Percentiles rank a stretch among this genome's conserved stretches.
These are phyloP conservation scores for Neofelis nebulosa DNA, from an alignment of 2,113 vertebrate genomes.

Conservation along the genomic window DNA sequence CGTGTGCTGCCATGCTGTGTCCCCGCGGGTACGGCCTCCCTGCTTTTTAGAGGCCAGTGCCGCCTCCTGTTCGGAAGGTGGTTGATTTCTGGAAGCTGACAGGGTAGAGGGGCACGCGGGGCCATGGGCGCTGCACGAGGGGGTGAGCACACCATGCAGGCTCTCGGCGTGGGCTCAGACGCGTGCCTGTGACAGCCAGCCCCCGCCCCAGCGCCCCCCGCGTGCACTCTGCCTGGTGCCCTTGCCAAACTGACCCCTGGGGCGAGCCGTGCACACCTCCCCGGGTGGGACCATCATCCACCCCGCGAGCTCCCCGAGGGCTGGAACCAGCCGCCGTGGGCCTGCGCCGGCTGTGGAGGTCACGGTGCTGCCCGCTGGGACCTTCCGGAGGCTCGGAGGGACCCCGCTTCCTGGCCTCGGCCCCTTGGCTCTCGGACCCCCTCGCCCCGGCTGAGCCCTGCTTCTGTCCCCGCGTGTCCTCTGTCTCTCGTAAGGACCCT, in stretches of 20 bases:
- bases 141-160: too few species aligned
- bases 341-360: background rate
- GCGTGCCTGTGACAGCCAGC: background rate
- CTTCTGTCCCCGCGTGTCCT: background rate
- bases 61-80: too few species aligned
- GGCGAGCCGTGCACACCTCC: background rate
- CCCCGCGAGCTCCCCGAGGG: background rate
- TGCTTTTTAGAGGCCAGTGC: too few species aligned
- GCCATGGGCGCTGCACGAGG: background rate
- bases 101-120: background rate
- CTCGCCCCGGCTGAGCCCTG: background rate
- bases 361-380: rapidly evolving
- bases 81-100: background rate
- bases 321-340: background rate
- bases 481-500: background rate
- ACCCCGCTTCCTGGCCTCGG: background rate
- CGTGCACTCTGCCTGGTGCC: background rate
- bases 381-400: background rate
- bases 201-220: too few species aligned
- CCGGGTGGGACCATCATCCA: too few species aligned
- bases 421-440: background rate
- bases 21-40: rapidly evolving
- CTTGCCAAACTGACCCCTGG: background rate
- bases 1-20: rapidly evolving
- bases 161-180: background rate